These are phyloP conservation scores for Tenualosa thibaudeaui DNA, from an alignment of 2,797 vertebrate genomes.

Conservation along the genomic window DNA sequence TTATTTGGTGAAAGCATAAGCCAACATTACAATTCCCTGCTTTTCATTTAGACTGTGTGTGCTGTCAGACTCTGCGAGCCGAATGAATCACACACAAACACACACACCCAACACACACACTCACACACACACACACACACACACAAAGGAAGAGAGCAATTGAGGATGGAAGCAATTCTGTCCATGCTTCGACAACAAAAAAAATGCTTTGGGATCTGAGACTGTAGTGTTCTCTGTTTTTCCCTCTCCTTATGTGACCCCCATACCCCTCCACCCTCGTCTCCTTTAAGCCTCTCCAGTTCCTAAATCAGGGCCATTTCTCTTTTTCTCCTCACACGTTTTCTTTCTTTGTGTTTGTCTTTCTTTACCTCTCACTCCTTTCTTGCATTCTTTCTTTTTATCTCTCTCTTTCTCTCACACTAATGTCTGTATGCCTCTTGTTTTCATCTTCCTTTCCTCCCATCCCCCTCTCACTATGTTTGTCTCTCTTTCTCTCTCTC, in stretches of 20 bases:
- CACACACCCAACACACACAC: background rate
- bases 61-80: constrained; percentile 5
- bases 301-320: constrained; percentile 59
- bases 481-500: background rate
- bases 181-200: constrained; percentile 64
- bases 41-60: constrained; percentile 43
- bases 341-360: constrained; percentile 43
- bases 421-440: background rate
- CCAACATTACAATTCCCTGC: constrained; percentile 32
- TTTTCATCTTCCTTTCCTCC: constrained; percentile 41
- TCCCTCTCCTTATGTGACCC: constrained; percentile 33
- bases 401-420: background rate
- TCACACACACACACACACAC: constrained; percentile 34
- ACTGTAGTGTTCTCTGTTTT: constrained; percentile 40
- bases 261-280: constrained; percentile 12
- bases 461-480: background rate
- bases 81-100: constrained; percentile 1
- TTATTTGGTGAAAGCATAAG: constrained; percentile 34
- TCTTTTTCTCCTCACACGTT: constrained; percentile 36
- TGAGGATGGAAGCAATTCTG: constrained; percentile 65
- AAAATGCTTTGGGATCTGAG: constrained; percentile 65
- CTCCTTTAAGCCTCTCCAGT: constrained; percentile 5
- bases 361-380: constrained; percentile 46
- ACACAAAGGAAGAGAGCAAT: constrained; percentile 33
- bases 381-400: background rate